Conservation (phyloP, 2,113 vertebrate genomes). For the Carollia perspicillata region DNA sequence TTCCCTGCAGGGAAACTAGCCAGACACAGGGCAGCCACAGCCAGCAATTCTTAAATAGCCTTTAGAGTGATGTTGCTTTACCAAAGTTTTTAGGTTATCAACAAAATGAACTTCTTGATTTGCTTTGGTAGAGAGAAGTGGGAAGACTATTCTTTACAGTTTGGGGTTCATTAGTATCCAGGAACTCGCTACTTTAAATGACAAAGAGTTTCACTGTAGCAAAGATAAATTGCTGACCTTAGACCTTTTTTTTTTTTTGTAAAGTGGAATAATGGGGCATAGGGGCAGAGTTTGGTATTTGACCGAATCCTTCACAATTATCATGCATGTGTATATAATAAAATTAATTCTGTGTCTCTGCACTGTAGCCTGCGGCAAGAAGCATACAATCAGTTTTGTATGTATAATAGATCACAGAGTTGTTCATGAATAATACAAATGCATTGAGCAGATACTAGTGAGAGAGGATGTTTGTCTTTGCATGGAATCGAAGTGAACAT, state of each 20-base stretch:
- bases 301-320: constrained; percentile 97
- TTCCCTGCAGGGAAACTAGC: background rate
- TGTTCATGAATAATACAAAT: constrained; percentile 99
- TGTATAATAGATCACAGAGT: constrained; percentile 99
- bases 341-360: constrained; percentile 99
- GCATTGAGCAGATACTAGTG: constrained; percentile 93
- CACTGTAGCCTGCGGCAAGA: constrained; percentile 90
- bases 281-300: constrained; percentile 90
- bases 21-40: background rate
- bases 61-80: background rate
- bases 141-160: constrained; percentile 69
- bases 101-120: constrained; percentile 61
- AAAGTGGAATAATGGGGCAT: constrained; percentile 82
- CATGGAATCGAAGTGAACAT: constrained; percentile 99
- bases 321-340: constrained; percentile 99
- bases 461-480: constrained; percentile 98
- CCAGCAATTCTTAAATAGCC: background rate
- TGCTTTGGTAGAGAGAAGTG: constrained; percentile 65
- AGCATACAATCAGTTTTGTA: constrained; percentile 99
- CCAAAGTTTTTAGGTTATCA: constrained; percentile 61
- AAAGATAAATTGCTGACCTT: constrained; percentile 83
- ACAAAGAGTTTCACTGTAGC: constrained; percentile 82
- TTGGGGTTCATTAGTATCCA: constrained; percentile 74
- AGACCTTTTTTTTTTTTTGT: constrained; percentile 78
- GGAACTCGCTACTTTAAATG: constrained; percentile 81